These are phyloP conservation scores for Eupsilia transversa DNA, from an alignment of 2,888 invertebrate genomes.

Conservation along the genomic window DNA sequence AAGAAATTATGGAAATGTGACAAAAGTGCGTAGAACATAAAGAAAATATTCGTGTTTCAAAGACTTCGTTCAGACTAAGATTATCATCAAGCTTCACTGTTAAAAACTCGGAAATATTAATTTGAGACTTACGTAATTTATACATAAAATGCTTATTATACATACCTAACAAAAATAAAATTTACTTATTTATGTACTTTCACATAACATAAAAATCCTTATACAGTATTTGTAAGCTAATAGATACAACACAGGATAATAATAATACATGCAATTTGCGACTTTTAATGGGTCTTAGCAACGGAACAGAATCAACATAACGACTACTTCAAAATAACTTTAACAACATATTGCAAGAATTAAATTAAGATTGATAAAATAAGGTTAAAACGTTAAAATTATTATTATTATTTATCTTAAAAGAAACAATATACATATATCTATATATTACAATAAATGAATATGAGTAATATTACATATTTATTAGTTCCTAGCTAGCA, in stretches of 20 bases:
- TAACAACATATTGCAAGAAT: conserved; percentile 4
- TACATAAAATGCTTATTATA: conserved; percentile 11
- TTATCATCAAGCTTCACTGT: conserved; percentile 3
- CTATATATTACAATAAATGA: conserved; percentile 16
- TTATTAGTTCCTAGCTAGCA: conserved; percentile 25
- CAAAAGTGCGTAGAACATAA: conserved; percentile 2
- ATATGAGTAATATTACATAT: conserved; percentile 26
- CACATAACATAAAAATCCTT: conserved; percentile 39
- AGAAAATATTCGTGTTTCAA: conserved; percentile 6
- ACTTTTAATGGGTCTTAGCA: conserved; percentile 17
- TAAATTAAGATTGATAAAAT: conserved; percentile 5
- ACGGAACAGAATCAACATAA: conserved; percentile 17
- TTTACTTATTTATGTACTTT: conserved; percentile 40
- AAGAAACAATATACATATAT: conserved; percentile 25
- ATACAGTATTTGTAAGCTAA: conserved; percentile 39
- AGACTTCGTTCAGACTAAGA: conserved; percentile 5
- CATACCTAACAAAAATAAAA: conserved; percentile 33
- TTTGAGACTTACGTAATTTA: conserved; percentile 7
- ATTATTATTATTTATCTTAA: conserved; percentile 25
- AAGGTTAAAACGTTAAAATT: conserved; percentile 15
- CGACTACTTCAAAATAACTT: conserved; percentile 29
- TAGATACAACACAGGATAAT: conserved; percentile 40
- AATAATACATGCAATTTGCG: conserved; percentile 35
- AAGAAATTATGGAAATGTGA: conserved; percentile 21
- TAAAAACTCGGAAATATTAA: neutral